Evolutionary conservation across 2,113 vertebrate genomes (phyloP), one percentile per base, ranked within the genome.

Genomic region (Perca flavescens): DNA sequence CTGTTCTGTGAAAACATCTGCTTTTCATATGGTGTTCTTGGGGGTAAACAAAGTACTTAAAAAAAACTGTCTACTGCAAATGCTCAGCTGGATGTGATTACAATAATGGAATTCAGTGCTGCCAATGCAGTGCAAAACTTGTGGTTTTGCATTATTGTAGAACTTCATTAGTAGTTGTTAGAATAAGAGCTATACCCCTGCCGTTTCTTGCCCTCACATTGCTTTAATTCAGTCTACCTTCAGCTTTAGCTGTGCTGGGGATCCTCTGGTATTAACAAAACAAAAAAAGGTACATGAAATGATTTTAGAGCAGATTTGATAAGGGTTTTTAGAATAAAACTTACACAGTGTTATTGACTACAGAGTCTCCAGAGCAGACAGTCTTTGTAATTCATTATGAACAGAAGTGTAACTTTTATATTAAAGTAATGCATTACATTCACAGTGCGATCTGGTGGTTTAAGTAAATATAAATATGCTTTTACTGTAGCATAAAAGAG

Each of bases 1-100:
- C 67, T 84, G 79, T 86, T 90, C 62, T 74, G 12, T 71, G 64
- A 50, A 90, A 88, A 92, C 93, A 92, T 94, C 92, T 94, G 92
- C 69, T 92, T 89, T 54, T 90, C 86, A 92, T 93, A 83, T 79
- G 75, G 25, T 84, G 80, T 88, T 88, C 86, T 74, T 56, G 72
- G 79, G 86, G 88, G 84, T 90, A 92, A 92, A 92, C 80, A 82
- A 46, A 72, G 71, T 56, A 73, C 73, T 34, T 19, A 43, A 76
- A 89, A 86, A 86, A 66, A 78, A 79, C 36, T 81, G 17, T 71
- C 16, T 16, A 22, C 52, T 22, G 40, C 75, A 83, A 82, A 77
- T 71, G 40, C 43, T 77, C 83, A 83, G 72, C 89, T 90, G 91
- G 85, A 79, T 88, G 78, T 74, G 72, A 88, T 92, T 91, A 90